Base-by-base conservation (phyloP, 2,797 vertebrate genomes). In the Siniperca scherzeri region DNA sequence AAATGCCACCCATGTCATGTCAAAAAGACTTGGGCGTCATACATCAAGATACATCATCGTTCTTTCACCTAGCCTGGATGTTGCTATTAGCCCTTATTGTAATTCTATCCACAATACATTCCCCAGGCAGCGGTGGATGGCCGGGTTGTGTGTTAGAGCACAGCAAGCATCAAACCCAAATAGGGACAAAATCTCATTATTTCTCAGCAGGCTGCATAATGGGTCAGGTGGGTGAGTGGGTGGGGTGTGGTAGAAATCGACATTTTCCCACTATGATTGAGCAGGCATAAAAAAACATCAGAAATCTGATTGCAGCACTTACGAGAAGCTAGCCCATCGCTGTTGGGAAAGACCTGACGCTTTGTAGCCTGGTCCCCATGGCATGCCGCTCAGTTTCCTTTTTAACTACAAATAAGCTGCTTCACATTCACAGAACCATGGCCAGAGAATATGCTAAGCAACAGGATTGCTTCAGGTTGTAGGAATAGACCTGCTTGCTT, bases 141-240 rank as follows among this genome's bases (percentile, higher is more conserved):
- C 85, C 79, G 69, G 78, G 77, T 84, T 89, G 90, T 90, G 86
- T 87, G 85, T 87, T 77, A 73, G 81, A 90, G 83, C 85, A 78
- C 78, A 86, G 88, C 79, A 78, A 88, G 84, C 79, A 87, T 91
- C 84, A 91, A 91, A 86, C 61, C 78, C 81, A 91, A 90, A 92
- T 79, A 88, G 86, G 89, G 85, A 92, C 89, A 81, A 91, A 89
- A 93, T 92, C 92, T 94, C 91, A 93, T 93, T 93, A 94, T 91
- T 92, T 90, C 87, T 83, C 88, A 90, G 88, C 88, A 87, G 91
- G 86, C 89, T 88, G 79, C 80, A 83, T 90, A 91, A 93, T 93
- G 86, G 90, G 87, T 92, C 88, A 89, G 82, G 82, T 92, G 88
- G 86, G 68, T 2, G 7, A 10, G 40, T 2, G 40, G 40, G 38